Evolutionary conservation across 1,140 invertebrate species (phyloP).

Genomic region (Panagrolaimus sp.): DNA sequence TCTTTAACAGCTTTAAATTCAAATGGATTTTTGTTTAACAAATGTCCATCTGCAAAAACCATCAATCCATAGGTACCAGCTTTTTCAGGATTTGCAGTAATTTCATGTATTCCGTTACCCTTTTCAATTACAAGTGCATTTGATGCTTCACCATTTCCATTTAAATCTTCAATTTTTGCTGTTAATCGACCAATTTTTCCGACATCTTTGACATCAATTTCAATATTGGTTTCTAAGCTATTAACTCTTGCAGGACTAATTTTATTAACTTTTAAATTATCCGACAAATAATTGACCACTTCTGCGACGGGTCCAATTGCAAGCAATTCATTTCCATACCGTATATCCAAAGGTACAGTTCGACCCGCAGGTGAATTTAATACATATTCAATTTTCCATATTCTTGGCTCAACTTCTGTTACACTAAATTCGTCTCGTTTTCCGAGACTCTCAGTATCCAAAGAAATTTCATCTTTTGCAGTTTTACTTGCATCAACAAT

Average conservation of each 20-base stretch:
- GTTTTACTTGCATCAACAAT: conserved; percentile 15
- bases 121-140: background rate
- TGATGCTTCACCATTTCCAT: background rate
- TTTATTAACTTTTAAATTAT: conserved; percentile 7
- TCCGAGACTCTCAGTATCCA: conserved; percentile 3
- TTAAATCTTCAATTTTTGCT: background rate
- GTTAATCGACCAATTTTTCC: background rate
- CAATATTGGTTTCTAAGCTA: background rate
- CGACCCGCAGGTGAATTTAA: background rate
- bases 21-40: background rate
- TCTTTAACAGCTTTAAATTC: conserved; percentile 12
- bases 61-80: conserved; percentile 4
- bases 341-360: conserved; percentile 1
- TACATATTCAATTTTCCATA: conserved; percentile 10
- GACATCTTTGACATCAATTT: conserved; percentile 7
- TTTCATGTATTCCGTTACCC: background rate
- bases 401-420: background rate
- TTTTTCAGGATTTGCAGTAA: background rate
- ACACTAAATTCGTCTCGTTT: background rate
- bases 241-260: background rate
- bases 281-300: conserved; percentile 1
- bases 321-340: conserved; percentile 9
- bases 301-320: conserved; percentile 3
- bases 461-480: background rate
- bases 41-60: background rate